Evolutionary conservation across 2,888 invertebrate genomes (phyloP).

Genomic region (Iselma pallidipennis): DNA sequence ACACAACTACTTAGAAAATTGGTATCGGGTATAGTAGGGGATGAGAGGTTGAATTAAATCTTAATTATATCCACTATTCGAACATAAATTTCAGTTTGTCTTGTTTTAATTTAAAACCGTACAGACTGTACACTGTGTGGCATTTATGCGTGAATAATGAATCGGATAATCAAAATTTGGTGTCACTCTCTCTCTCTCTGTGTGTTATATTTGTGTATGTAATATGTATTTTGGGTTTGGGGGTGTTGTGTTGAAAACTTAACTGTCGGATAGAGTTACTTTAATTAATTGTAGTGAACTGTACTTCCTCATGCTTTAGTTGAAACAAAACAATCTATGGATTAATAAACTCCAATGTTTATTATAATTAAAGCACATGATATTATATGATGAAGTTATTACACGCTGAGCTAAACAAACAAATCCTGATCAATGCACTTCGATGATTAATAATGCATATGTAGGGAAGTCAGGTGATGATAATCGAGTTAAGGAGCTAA

Average conservation of each 20-base stretch:
- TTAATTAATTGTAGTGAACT: constrained; percentile 17
- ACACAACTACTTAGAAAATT: no score
- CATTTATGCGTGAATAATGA: constrained; percentile 19
- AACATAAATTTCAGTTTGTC: constrained; percentile 26
- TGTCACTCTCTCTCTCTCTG: no score
- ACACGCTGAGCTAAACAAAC: constrained; percentile 8
- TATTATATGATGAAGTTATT: constrained; percentile 12
- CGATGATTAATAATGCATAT: neutral
- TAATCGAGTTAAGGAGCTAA: neutral
- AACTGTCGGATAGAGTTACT: constrained; percentile 3
- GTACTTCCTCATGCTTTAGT: neutral
- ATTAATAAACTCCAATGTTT: constrained; percentile 10
- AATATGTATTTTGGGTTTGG: no score
- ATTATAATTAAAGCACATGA: constrained; percentile 6
- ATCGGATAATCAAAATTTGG: constrained; percentile 17
- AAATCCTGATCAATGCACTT: neutral
- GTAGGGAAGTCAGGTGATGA: neutral
- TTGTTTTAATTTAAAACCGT: constrained; percentile 16
- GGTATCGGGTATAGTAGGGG: neutral
- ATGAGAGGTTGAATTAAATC: constrained; percentile 17
- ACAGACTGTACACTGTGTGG: constrained; percentile 10
- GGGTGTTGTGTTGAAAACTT: constrained; percentile 9
- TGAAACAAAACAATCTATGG: neutral
- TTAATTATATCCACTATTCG: constrained; percentile 27
- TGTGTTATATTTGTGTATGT: no score